phyloP scores from a whole-genome alignment of 2,797 vertebrate species.

The Ceryle rudis region DNA sequence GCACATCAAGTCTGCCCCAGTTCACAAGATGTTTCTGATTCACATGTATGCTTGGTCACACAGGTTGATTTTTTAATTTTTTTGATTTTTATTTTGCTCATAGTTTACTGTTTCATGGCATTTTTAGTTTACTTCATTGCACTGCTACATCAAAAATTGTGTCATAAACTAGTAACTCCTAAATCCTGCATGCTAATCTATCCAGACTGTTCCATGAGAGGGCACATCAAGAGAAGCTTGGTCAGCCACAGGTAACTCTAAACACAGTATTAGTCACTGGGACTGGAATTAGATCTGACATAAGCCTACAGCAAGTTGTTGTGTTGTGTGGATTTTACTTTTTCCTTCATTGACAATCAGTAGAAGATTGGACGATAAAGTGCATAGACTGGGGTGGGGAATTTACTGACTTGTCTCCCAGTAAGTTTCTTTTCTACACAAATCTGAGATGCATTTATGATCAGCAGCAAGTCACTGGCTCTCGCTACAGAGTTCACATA shows the following conservation, averaged over 20 bases:
- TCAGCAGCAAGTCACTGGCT: background rate
- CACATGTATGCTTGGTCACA: fast-evolving
- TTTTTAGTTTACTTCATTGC: background rate
- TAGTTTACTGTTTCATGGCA: background rate
- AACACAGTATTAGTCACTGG: background rate
- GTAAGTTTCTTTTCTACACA: background rate
- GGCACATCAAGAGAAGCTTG: background rate
- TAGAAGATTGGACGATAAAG: background rate
- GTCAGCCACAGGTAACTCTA: background rate
- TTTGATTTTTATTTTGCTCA: background rate
- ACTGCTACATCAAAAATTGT: background rate
- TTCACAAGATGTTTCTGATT: background rate
- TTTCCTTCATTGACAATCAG: background rate
- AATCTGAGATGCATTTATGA: background rate
- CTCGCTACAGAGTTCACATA: background rate
- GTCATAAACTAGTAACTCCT: background rate
- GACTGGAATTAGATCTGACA: background rate
- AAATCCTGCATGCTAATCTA: background rate
- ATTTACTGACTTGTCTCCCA: background rate
- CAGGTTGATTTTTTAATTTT: background rate
- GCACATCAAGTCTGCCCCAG: background rate
- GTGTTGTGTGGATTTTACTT: background rate
- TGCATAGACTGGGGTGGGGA: background rate
- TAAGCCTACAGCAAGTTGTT: background rate
- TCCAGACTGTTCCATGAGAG: background rate